Evolutionary conservation across 2,888 invertebrate species (phyloP), one percentile per base, ranked within the genome.

Genomic region (Xanthia togata): DNA sequence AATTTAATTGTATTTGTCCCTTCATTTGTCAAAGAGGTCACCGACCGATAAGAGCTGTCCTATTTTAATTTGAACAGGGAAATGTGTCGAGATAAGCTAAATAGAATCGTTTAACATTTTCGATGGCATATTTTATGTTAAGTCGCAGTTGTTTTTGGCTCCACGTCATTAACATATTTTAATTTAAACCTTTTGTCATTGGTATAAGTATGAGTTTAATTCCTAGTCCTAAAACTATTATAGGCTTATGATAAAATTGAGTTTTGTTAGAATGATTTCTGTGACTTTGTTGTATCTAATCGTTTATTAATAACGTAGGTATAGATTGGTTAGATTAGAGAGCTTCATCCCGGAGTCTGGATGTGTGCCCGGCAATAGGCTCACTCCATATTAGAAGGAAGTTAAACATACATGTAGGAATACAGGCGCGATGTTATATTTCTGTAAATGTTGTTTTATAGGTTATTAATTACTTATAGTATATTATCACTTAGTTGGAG

Each of bases 21-120:
- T 63, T 68, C 17, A 70, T 84, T 75, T 78, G 60, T 70, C 9
- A 14, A 55, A 64, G 60, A 59, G 74, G 62, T 84, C 70, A 87
- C 68, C 14, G 70, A 44, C 71, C 78, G 88, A 88, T 87, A 87
- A 83, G 64, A 57, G 23, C 17, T 81, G 81, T 8, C 79, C 83
- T 78, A 82, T 79, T 84, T 74, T 67, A 63, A 81, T 78, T 72
- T 74, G 74, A 72, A 59, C 57, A 78, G 64, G 76, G 78, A 79
- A 76, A 62, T 76, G 63, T 65, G 72, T 64, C 62, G 17, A 20
- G 84, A 88, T 88, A 88, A 86, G 53, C 57, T 44, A 3, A 65
- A 53, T 57, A 35, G 14, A 57, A 38, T 59, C 41, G 60, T 69
- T 79, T 26, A 57, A 64, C n/a, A 41, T 71, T 70, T 26, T 72